Evolutionary conservation across 2,113 vertebrate species (phyloP), one percentile per base, ranked within the genome.

Genomic region (Prochilodus magdalenae): DNA sequence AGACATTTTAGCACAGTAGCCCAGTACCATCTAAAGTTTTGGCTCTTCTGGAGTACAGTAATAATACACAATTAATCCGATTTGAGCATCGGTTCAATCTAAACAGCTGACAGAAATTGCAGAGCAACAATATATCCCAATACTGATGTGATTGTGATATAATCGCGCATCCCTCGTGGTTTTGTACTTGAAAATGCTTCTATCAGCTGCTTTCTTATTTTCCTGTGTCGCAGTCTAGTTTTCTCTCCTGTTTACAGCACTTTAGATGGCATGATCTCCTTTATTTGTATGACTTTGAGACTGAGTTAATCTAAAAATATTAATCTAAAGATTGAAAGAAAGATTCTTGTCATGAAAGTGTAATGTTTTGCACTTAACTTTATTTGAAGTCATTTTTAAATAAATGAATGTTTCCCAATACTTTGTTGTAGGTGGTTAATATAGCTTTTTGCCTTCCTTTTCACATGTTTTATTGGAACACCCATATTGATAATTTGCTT

Each of bases 211-310:
- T 66, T 66, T 66, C 18, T 36, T 7, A 13, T 36, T 67, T 67
- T 40, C 20, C 65, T 40, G 4, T 66, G 6, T 67, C 7, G 10
- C 30, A 22, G 18, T 67, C 24, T 27, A 6, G 10, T 24, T 62
- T 27, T 62, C 57, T 63, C 11, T 59, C 40, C 12, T 47, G 1
- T 29, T 77, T 24, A 14, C 1, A 16, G 30, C 5, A 30, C 7
- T 75, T 82, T 79, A 79, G 77, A 49, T 71, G 51, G n/a, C 16
- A 59, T 77, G 14, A 77, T 24, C 67, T 26, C 29, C 1, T 69
- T 30, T 78, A 26, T 69, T 70, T 70, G 73, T 63, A 73, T 80
- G 7, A 44, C 30, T 76, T 81, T 87, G 85, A 88, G 14, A 14
- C n/a, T 44, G 16, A 4, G 55, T 67, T 57, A 66, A 76, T 49